Percentiles rank a stretch among this genome's conserved stretches.
phyloP scores from a whole-genome alignment of 1,140 invertebrate genomes.

The Bactericera cockerelli region DNA sequence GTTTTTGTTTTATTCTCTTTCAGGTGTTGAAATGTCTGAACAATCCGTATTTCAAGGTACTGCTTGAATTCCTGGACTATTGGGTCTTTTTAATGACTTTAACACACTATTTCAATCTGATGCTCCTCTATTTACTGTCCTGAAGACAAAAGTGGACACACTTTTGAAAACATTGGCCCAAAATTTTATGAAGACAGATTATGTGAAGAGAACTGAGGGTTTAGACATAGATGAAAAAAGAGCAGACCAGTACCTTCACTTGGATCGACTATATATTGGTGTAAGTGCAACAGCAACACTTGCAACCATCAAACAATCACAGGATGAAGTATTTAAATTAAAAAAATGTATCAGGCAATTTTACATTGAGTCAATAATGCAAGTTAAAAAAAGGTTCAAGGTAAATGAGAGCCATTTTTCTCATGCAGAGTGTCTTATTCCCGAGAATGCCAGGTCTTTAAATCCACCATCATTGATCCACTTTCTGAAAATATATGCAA shows the following conservation, averaged over 20 bases:
- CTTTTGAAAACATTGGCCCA: not conserved
- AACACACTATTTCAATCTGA: not conserved
- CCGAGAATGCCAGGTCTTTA: no score
- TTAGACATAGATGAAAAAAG: not conserved
- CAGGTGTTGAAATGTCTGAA: not conserved
- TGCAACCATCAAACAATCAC: not conserved
- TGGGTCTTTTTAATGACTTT: not conserved
- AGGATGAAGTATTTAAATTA: no score
- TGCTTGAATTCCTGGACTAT: not conserved
- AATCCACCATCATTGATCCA: no score
- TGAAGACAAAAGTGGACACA: not conserved
- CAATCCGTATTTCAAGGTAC: not conserved
- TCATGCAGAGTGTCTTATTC: no score
- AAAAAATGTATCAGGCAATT: no score
- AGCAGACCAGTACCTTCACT: not conserved
- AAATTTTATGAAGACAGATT: not conserved
- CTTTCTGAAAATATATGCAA: no score
- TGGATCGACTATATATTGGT: not conserved
- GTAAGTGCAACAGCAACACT: not conserved
- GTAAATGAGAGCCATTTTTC: no score
- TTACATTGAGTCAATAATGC: no score
- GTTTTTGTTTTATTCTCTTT: not conserved
- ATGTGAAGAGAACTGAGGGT: not conserved
- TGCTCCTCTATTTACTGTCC: not conserved
- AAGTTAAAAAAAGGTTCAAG: no score